Evolutionary conservation across 2,797 vertebrate genomes (phyloP), one percentile per base, ranked within the genome.

Genomic region (Thaleichthys pacificus): DNA sequence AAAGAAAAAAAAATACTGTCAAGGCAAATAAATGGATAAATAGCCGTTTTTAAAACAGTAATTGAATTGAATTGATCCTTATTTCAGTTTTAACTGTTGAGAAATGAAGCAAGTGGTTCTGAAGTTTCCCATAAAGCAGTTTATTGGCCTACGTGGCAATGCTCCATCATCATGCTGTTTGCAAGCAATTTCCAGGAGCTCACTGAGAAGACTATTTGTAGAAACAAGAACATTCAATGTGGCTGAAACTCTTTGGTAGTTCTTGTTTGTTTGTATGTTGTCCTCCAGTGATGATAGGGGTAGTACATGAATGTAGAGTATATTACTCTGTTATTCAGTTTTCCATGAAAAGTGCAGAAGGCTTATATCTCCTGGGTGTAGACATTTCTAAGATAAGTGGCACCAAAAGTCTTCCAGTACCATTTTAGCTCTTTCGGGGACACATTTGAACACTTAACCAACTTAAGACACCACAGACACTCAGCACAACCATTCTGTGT

Each of bases 141-240:
- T 88, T 86, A 87, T 79, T 78, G 82, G 76, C 71, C 66, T 49
- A 76, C 72, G 75, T 85, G 85, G 85, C 80, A 79, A 67, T 1
- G 74, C 77, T 84, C 80, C 84, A 82, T 84, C 84, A 86, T 83
- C 83, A 81, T 85, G 82, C 84, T 62, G 71, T 88, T 88, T 86
- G 84, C 73, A 73, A 75, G 72, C 72, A 2, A 82, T 84, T 84
- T 81, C 77, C 76, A 82, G 84, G 77, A 73, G 67, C 80, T 82
- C 42, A 42, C 76, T 80, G 47, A 9, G 78, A 67, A 67, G 75
- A 80, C 77, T 89, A 86, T 86, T 88, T 83, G 72, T 61, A 82
- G 58, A 77, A 77, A 9, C 58, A 71, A 69, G 78, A 70, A 82
- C 76, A 82, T 82, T 85, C 69, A 56, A 58, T 81, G 72, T 3